Conservation (phyloP, 2,888 invertebrate species). For the Conomelus anceps region DNA sequence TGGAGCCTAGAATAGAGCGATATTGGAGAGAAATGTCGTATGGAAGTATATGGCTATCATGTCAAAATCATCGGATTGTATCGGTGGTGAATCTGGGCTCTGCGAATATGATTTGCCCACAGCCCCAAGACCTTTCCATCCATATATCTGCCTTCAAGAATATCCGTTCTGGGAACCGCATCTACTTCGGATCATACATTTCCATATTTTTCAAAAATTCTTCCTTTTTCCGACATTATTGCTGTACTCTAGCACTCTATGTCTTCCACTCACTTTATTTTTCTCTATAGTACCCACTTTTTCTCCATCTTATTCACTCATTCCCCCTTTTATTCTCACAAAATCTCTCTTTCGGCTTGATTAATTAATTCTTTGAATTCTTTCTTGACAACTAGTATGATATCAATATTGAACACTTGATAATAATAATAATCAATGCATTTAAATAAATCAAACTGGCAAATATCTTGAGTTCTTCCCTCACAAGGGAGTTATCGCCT, state of each 20-base stretch:
- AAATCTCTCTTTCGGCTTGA: not conserved
- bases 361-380: no score
- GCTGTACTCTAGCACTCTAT: not conserved
- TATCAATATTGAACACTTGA: no score
- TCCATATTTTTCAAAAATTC: not conserved
- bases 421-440: no score
- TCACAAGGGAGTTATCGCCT: no score
- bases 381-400: no score
- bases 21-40: not conserved
- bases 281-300: no score
- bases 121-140: not conserved
- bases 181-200: not conserved
- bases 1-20: not conserved
- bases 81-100: not conserved
- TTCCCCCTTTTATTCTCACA: not conserved
- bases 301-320: no score
- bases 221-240: not conserved
- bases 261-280: not conserved
- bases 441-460: no score
- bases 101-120: not conserved
- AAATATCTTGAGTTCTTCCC: no score
- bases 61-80: not conserved
- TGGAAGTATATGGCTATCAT: not conserved
- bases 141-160: not conserved
- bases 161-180: not conserved